Evolutionary conservation across 2,888 invertebrate genomes (phyloP), one percentile per base, ranked within the genome.

Genomic region (Pristionchus arcanus): DNA sequence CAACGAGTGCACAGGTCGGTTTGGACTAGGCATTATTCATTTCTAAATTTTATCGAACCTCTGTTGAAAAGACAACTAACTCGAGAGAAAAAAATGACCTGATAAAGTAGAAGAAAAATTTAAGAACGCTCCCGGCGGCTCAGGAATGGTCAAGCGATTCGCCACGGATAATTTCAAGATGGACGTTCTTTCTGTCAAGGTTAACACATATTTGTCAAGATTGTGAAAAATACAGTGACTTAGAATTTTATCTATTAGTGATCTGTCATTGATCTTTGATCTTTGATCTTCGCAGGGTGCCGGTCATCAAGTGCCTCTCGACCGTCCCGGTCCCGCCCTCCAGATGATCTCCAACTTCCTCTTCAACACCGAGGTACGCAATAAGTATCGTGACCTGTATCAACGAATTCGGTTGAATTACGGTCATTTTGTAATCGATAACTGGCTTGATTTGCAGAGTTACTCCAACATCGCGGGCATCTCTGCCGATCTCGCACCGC

Each of bases 301-400:
- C 21, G 93, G 93, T 49, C 93, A 93, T 81, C 90, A 92, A 89
- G 92, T 94, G 11, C 94, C 94, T 31, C 91, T 90, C 77, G 93
- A 93, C 87, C 90, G 94, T 34, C 93, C 94, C n/a, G 94, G 92
- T 0, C 94, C 94, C 74, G 91, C 93, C 28, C 92, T 94, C 53
- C 94, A 94, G 88, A 91, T 94, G 91, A 90, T 94, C 90, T 84
- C 91, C 90, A 94, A 94, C 91, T 94, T 92, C 87, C 55, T 94
- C 71, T 87, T 81, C 63, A 88, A 74, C 37, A 28, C 81, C 19
- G 34, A 81, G 49, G n/a, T 81, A 25, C 15, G 71, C n/a, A n/a
- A n/a, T n/a, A n/a, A n/a, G n/a, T n/a, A n/a, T n/a, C n/a, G n/a
- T n/a, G n/a, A n/a, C n/a, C n/a, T n/a, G n/a, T n/a, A n/a, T n/a